These are phyloP conservation scores for Chrysoperla carnea DNA, from an alignment of 1,140 invertebrate genomes.

Conservation along the genomic window DNA sequence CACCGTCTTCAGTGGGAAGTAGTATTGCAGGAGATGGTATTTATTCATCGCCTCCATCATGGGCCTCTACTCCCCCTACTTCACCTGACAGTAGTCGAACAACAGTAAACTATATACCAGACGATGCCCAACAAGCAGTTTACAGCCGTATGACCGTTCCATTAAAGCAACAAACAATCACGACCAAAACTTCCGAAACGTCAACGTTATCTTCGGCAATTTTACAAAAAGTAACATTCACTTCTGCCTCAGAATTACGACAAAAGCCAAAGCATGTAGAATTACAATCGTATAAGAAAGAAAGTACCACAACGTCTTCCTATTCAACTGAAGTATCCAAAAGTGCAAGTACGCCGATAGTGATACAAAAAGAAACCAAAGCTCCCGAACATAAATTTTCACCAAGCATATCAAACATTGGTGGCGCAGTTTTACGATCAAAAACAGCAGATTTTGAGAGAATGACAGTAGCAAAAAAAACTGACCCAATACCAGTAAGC, in stretches of 20 bases:
- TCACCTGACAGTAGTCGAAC: conserved; percentile 31
- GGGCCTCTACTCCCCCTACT: conserved; percentile 36
- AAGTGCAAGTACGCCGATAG: conserved; percentile 9
- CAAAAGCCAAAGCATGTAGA: conserved; percentile 13
- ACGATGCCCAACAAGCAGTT: conserved; percentile 15
- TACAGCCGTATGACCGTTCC: conserved; percentile 10
- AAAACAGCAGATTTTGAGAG: conserved; percentile 49
- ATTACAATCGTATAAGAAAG: conserved; percentile 5
- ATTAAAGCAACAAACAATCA: conserved; percentile 3
- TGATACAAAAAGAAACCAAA: conserved; percentile 8
- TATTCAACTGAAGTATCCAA: conserved; percentile 7
- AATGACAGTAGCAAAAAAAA: conserved; percentile 19
- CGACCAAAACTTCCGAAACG: conserved; percentile 4
- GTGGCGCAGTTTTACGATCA: conserved; percentile 42
- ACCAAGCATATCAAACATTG: conserved; percentile 43
- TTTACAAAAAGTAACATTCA: conserved; percentile 37
- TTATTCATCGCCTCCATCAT: conserved; percentile 34
- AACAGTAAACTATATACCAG: conserved; percentile 33
- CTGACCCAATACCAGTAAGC: conserved; percentile 3
- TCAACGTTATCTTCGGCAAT: conserved; percentile 20
- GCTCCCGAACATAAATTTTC: conserved; percentile 24
- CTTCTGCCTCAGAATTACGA: conserved; percentile 31
- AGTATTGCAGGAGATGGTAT: conserved; percentile 19
- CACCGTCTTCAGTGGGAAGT: conserved; percentile 17
- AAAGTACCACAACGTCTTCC: conserved; percentile 2